A percentile compares a stretch with the other conserved stretches of the same genome.
Conservation (phyloP, 2,797 vertebrate species). For the Sciaenops ocellatus region DNA sequence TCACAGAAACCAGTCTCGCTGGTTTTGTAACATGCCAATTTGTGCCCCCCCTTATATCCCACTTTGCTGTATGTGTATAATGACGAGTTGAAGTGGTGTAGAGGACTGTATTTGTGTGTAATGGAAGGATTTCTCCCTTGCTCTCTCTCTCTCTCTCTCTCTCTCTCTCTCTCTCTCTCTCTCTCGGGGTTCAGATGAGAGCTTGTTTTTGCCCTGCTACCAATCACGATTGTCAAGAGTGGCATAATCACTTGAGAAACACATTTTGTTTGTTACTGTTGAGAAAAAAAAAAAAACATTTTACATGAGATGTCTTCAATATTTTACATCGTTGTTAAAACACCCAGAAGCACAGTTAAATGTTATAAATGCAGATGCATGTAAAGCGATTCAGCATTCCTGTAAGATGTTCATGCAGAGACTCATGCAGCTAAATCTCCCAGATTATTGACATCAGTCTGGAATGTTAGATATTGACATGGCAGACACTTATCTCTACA, state of each 20-base stretch:
- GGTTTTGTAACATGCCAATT: conserved; percentile 14
- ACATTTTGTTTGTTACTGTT: conserved; percentile 39
- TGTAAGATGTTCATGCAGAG: conserved; percentile 54
- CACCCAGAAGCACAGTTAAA: conserved; percentile 3
- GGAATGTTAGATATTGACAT: conserved; percentile 10
- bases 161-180: conserved; percentile 2
- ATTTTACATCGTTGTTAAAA: conserved; percentile 32
- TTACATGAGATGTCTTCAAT: conserved; percentile 3
- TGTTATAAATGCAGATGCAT: background rate
- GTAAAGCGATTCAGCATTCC: conserved; percentile 9
- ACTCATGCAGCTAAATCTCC: conserved; percentile 51
- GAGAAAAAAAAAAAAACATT: background rate
- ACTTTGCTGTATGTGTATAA: conserved; percentile 35
- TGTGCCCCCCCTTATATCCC: conserved; percentile 19
- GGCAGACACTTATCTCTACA: conserved; percentile 10
- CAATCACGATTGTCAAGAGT: conserved; percentile 51
- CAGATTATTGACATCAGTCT: conserved; percentile 14
- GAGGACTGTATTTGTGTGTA: conserved; percentile 23
- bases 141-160: too few species aligned
- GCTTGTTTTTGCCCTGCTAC: conserved; percentile 31
- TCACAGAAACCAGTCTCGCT: conserved; percentile 48
- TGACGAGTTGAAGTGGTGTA: conserved; percentile 29
- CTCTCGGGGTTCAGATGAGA: conserved; percentile 43
- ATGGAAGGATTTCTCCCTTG: conserved; percentile 14
- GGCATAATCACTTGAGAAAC: conserved; percentile 55